Percentiles rank a stretch among this genome's conserved stretches.
Conservation (phyloP, 2,113 vertebrate species). For the Mus spicilegus region DNA sequence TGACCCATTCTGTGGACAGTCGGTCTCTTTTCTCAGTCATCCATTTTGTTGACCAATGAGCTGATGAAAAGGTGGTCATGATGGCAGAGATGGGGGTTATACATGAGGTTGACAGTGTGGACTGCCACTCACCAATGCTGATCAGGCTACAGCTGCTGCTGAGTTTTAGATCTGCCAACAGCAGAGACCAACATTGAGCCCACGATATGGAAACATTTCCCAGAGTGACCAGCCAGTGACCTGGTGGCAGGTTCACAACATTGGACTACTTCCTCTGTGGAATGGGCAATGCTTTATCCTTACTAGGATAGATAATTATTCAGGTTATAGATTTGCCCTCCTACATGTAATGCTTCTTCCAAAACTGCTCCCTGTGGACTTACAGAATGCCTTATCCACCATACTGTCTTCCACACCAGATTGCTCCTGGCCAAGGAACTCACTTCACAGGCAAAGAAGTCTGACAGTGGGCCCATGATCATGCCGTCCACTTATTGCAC, state of each 20-base stretch:
- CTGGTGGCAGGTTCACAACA: background rate
- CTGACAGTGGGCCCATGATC: background rate
- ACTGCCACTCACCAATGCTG: background rate
- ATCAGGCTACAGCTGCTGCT: background rate
- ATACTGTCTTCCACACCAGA: background rate
- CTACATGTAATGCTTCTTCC: background rate
- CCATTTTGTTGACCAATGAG: background rate
- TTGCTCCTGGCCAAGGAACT: background rate
- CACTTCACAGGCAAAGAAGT: background rate
- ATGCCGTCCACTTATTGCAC: background rate
- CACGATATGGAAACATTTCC: no score
- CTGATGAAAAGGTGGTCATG: background rate
- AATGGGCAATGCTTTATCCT: background rate
- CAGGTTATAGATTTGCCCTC: background rate
- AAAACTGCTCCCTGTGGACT: background rate
- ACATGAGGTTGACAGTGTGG: background rate
- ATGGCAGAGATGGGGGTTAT: background rate
- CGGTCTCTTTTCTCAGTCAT: background rate
- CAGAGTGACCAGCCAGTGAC: background rate
- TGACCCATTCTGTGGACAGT: background rate
- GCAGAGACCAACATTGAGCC: background rate
- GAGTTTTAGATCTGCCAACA: background rate
- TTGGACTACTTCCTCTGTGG: background rate
- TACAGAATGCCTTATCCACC: background rate
- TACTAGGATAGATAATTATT: background rate